Base-by-base conservation (phyloP, 2,113 vertebrate species). In the Corythornis cristatus region DNA sequence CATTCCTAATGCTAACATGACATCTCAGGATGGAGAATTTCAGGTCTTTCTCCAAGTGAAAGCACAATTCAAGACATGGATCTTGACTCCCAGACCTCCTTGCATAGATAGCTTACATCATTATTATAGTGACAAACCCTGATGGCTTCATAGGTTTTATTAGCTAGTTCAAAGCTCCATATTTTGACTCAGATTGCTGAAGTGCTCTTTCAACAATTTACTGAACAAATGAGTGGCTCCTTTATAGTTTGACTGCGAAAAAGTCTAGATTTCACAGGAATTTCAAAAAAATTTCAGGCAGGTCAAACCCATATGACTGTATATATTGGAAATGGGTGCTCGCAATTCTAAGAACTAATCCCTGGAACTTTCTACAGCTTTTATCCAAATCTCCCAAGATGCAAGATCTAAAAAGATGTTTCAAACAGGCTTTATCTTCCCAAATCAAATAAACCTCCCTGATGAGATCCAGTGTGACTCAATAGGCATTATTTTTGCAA, bases 341-440 rank as follows among this genome's bases (percentile, higher is more conserved):
- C 61, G 62, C 57, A 71, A 58, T 42, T 77, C 33, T 43, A 42
- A 57, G 68, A 92, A 86, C 15, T 90, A 83, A 62, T 70, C n/a
- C 29, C 37, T 37, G 22, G 16, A 15, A 14, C 21, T 89, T 85
- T 80, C 54, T 61, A 64, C 15, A 75, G 62, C 67, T 85, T 72
- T 76, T 82, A 61, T 65, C 35, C 21, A 60, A 97, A n/a, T 98
- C 98, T 8, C 98, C 98, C 79, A 98, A 98, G 88, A 98, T 98
- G 98, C 98, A 98, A 78, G 98, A 98, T 61, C 95, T 98, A 67
- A 98, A 98, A 95, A 97, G 98, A 84, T 98, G 98, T 50, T 98
- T 98, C 95, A 98, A 98, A 91, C 98, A 98, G 95, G 98, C 97
- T 31, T 95, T 98, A 12, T 98, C 98, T 40, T 96, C 98, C 79